Conservation (phyloP, 2,888 invertebrate genomes). For the Diarsia rubi region DNA sequence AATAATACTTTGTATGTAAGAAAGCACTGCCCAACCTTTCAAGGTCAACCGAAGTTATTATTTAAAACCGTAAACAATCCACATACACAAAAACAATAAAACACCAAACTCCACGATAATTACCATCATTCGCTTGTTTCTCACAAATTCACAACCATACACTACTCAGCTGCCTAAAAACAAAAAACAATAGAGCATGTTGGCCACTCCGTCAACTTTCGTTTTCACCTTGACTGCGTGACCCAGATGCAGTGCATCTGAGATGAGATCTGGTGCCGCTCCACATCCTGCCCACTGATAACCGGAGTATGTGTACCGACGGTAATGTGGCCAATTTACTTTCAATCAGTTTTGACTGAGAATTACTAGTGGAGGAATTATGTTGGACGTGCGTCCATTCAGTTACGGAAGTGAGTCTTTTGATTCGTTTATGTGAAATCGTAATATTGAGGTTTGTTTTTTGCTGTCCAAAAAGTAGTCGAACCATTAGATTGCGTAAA, state of each 20-base stretch:
- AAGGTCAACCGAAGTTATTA: neutral
- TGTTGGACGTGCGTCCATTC: conserved; percentile 8
- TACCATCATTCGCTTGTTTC: conserved; percentile 22
- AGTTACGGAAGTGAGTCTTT: neutral
- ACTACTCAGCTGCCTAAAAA: conserved; percentile 24
- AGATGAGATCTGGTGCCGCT: conserved; percentile 67
- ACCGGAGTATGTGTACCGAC: conserved; percentile 31
- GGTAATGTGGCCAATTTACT: conserved; percentile 62
- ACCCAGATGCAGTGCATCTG: conserved; percentile 49
- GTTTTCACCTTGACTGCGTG: conserved; percentile 69
- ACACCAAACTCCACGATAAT: neutral
- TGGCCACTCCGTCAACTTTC: conserved; percentile 58
- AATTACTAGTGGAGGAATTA: conserved; percentile 17
- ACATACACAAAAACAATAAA: conserved; percentile 10
- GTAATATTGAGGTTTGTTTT: neutral
- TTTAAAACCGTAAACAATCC: neutral
- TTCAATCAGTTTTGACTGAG: conserved; percentile 63
- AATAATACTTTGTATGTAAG: neutral
- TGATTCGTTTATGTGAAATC: neutral
- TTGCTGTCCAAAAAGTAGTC: neutral
- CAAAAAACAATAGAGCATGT: conserved; percentile 55
- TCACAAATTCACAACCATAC: conserved; percentile 18
- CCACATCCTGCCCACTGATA: conserved; percentile 64
- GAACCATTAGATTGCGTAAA: neutral
- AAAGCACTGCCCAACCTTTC: neutral